A percentile compares a stretch with the other conserved stretches of the same genome.
These are phyloP conservation scores for Tupaia tana DNA, from an alignment of 2,113 vertebrate species.

Conservation along the genomic window DNA sequence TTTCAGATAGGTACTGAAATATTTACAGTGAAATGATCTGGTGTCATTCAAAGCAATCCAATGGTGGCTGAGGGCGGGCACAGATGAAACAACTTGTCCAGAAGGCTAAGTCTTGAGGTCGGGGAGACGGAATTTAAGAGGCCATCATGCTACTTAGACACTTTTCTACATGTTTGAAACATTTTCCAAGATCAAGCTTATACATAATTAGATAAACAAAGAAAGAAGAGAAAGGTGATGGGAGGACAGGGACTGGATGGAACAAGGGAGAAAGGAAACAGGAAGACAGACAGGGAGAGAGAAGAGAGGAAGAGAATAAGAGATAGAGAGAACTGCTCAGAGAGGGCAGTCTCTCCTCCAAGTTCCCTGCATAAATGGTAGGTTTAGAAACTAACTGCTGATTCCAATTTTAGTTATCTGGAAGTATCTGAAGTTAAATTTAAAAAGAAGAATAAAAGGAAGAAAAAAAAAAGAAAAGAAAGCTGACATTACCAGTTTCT, in stretches of 20 bases:
- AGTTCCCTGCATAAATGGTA: not conserved
- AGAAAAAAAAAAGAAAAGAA: not conserved
- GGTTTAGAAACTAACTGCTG: not conserved
- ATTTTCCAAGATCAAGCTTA: not conserved
- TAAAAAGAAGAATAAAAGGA: not conserved
- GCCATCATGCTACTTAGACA: not conserved
- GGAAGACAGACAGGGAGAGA: not conserved
- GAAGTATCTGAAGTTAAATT: not conserved
- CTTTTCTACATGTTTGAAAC: not conserved
- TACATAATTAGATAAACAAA: not conserved
- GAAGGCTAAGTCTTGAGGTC: not conserved
- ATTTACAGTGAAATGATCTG: not conserved
- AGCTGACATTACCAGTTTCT: not conserved
- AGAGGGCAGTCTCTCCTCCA: not conserved
- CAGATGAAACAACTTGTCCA: not conserved
- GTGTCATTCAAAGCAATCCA: not conserved
- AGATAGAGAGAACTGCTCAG: not conserved
- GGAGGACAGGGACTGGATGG: fast-evolving
- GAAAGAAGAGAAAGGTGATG: not conserved
- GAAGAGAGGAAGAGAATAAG: not conserved
- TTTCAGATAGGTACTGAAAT: not conserved
- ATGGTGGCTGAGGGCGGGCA: not conserved
- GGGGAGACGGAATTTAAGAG: not conserved
- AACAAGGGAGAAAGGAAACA: not conserved
- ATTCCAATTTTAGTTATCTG: not conserved